Base-by-base conservation (phyloP, 2,797 vertebrate species). In the Pipistrellus pygmaeus region DNA sequence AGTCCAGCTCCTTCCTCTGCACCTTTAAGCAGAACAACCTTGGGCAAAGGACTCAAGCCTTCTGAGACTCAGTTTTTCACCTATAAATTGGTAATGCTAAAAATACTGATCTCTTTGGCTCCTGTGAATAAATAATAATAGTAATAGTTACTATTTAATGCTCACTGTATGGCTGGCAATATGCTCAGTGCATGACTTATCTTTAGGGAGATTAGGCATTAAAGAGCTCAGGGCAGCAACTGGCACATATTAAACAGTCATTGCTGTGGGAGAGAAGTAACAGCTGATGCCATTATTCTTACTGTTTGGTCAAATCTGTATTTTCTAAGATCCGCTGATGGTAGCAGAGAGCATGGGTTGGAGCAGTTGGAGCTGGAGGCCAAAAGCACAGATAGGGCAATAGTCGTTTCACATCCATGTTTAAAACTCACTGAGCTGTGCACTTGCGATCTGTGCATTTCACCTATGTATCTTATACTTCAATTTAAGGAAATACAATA, bases 241-340 rank as follows among this genome's bases (percentile, higher is more conserved):
- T 48, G 41, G 35, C 41, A 51, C 44, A 27, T 17, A 51, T 53
- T 88, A 75, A 85, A 64, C 23, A 76, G 14, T 77, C 73, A 84
- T 72, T 90, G 44, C 75, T 68, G 13, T 51, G 18, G n/a, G 18
- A n/a, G 32, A 85, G 48, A 17, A 76, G 51, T 27, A 21, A 44
- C 23, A 57, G 32, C 53, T 73, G 18, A 35, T 82, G 41, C 64
- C 35, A 51, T 87, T 44, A 60, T 82, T 87, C 73, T 53, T 84
- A 51, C 57, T 77, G 32, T 81, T 86, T 60, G 25, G 73, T 64
- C 48, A 86, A 66, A 71, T 62, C 64, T 90, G 4, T 51, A 17
- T 91, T 90, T 91, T 94, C 91, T 89, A 30, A 86, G 80, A 83
- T 76, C 51, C 5, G 60, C 53, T 87, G 46, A 32, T 30, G 20